Base-by-base conservation (phyloP, 2,797 vertebrate species). In the Sebastes ruberrimus region DNA sequence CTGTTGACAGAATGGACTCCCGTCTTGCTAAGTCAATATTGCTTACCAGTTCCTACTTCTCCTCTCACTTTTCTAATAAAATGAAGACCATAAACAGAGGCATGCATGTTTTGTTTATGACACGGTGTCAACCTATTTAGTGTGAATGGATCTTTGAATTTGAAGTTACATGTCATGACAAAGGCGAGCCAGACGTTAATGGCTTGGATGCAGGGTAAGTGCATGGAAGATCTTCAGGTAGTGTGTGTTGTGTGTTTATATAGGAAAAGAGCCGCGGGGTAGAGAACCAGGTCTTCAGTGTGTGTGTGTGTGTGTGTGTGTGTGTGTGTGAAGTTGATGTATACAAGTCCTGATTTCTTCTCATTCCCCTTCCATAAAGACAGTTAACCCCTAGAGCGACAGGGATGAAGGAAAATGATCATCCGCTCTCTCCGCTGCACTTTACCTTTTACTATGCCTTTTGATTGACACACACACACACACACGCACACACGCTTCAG, bases 281-380 rank as follows among this genome's bases (percentile, higher is more conserved):
- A 55, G 13, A 68, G 22, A 70, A 52, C 49, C 27, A 28, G 16
- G 10, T 68, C 74, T 74, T 74, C 16, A 65, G 6, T 18, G 22
- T 55, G 49, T 18, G 4, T 35, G 65, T 65, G 64, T 63, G 64
- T 56, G 61, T 38, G 30, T 30, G 28, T n/a, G n/a, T n/a, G 35
- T 38, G 38, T 16, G 38, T 42, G 0, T 81, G 84, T 85, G 83
- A 86, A 63, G 56, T 86, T 92, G 89, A 92, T 84, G 80, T 85
- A 86, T 82, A 91, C 28, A 81, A 72, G 82, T 76, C 73, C 78
- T 88, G 86, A 86, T 86, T 88, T 72, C 69, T 71, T 85, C 75
- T 64, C 77, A 81, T 78, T 86, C 81, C 33, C 71, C 80, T 76
- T 72, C 57, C 56, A 78, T 79, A 74, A 74, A 87, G 71, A 74